phyloP scores from a whole-genome alignment of 2,797 vertebrate species.

The Myotis daubentonii region DNA sequence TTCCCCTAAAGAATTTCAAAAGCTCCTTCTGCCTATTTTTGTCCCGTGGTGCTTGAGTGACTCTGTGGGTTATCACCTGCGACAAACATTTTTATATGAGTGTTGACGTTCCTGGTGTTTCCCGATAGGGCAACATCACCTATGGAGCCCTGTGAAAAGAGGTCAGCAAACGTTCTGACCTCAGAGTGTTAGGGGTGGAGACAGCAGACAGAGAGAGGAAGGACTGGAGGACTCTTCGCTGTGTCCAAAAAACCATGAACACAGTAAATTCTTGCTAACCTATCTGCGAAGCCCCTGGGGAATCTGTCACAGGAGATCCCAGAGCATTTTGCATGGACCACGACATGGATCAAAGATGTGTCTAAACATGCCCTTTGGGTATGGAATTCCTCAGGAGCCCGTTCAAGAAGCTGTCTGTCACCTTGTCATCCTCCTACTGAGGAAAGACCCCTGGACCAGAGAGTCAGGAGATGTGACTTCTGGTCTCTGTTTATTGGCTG shows the following conservation, averaged over 20 bases:
- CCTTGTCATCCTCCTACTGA: neutral
- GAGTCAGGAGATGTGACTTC: neutral
- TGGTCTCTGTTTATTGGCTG: neutral
- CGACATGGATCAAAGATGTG: neutral
- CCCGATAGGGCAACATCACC: conserved; percentile 62
- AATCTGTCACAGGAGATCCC: neutral
- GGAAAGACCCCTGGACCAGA: neutral
- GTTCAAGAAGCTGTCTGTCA: neutral
- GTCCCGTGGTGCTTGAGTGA: conserved; percentile 69
- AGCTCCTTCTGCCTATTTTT: conserved; percentile 77
- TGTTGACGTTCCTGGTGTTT: conserved; percentile 74
- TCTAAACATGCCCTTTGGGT: neutral
- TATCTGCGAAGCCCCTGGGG: neutral
- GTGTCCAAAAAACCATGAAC: conserved; percentile 34
- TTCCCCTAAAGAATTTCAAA: conserved; percentile 73
- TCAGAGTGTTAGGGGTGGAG: neutral
- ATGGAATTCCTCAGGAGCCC: neutral
- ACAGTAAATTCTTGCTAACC: neutral
- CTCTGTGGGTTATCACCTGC: conserved; percentile 70
- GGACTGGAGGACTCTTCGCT: neutral
- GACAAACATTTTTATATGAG: conserved; percentile 64
- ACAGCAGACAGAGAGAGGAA: neutral
- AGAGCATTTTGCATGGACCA: neutral
- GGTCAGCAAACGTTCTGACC: conserved; percentile 36
- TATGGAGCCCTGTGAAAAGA: conserved; percentile 48